phyloP scores from a whole-genome alignment of 2,888 invertebrate species.

The Polietes domitor region DNA sequence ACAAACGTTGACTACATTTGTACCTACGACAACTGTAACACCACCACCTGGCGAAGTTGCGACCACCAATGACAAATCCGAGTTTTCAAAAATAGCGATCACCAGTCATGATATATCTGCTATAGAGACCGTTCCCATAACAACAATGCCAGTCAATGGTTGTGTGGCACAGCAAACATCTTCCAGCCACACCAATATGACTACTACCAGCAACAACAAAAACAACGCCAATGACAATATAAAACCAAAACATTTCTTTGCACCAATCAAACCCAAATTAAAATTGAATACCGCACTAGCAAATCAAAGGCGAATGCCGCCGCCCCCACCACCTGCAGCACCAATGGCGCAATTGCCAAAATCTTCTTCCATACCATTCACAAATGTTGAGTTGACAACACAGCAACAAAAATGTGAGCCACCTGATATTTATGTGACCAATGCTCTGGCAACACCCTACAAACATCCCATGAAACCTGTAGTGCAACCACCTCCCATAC shows the following conservation, averaged over 20 bases:
- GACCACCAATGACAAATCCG: slow-evolving; percentile 37
- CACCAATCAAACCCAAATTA: slow-evolving; percentile 80
- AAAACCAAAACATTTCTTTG: slow-evolving; percentile 81
- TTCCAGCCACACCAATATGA: slow-evolving; percentile 1
- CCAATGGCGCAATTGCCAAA: slow-evolving; percentile 42
- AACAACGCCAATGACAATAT: slow-evolving; percentile 67
- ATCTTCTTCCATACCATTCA: neutral
- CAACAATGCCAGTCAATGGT: slow-evolving; percentile 72
- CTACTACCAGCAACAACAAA: slow-evolving; percentile 36
- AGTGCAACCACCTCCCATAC: slow-evolving; percentile 65
- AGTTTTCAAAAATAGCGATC: slow-evolving; percentile 51
- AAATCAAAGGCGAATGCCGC: slow-evolving; percentile 68
- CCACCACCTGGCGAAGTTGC: slow-evolving; percentile 14
- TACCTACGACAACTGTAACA: slow-evolving; percentile 71
- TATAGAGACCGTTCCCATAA: slow-evolving; percentile 76
- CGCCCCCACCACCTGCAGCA: slow-evolving; percentile 67
- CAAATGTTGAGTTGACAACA: slow-evolving; percentile 18
- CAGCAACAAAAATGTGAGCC: slow-evolving; percentile 73
- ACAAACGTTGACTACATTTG: slow-evolving; percentile 74
- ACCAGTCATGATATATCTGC: slow-evolving; percentile 42
- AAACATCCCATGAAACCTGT: slow-evolving; percentile 69
- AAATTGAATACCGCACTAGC: slow-evolving; percentile 77
- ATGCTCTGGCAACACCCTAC: slow-evolving; percentile 78
- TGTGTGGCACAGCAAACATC: neutral
- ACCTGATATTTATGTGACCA: slow-evolving; percentile 79